Base-by-base conservation (phyloP, 2,888 invertebrate species). In the Pollenia griseotomentosa region DNA sequence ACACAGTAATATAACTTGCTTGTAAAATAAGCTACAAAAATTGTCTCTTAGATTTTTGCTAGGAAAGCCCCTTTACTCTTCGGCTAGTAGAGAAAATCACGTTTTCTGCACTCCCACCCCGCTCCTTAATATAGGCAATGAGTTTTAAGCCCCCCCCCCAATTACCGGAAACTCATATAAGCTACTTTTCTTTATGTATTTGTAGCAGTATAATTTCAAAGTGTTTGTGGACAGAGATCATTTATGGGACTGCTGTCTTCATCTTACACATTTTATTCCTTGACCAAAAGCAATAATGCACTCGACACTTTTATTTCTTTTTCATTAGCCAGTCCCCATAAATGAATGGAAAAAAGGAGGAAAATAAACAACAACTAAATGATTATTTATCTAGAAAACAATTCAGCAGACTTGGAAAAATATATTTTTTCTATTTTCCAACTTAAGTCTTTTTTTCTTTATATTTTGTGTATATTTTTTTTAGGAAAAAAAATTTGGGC, bases 221-320 rank as follows among this genome's bases (percentile, higher is more conserved):
- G 66, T 77, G 79, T 73, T 65, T 57, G 66, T 61, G 53, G 40
- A 51, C 40, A 65, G 77, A 75, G 59, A 75, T 77, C 75, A 59
- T 73, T 73, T 75, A 79, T 68, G 74, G 6, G 33, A 73, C 66
- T 57, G 63, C 66, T 57, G 63, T 14, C 42, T 42, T 63, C 10
- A 16, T 11, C 14, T 2, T 44, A 12, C 46, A 33, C 33, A 40
- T 81, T 81, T 81, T 81, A 81, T 81, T 73, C 6, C n/a, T 66
- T 81, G 73, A 73, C 81, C 87, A 81, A 86, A 87, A 88, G 88
- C 88, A 89, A 89, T 89, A 89, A 89, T 89, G 89, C 89, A 89
- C 89, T 89, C 89, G 89, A 89, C 89, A 89, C 88, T 89, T 89
- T 89, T 89, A 89, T 89, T 89, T 88, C 89, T 89, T 88, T 89